Percentiles rank a stretch among this genome's conserved stretches.
Conservation (phyloP, 2,113 vertebrate species). For the Tragelaphus imberbis region DNA sequence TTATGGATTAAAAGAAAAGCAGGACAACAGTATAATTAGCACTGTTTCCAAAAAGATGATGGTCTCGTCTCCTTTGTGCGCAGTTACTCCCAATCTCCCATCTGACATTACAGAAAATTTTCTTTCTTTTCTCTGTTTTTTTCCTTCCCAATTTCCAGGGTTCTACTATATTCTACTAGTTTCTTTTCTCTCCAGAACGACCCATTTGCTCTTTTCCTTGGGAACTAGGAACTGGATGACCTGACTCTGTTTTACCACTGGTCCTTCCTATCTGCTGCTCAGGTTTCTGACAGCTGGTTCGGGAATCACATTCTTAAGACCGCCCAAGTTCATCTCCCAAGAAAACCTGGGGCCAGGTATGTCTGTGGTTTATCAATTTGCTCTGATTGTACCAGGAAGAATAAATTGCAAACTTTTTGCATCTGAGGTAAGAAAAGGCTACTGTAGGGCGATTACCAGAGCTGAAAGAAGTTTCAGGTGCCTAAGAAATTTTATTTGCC, state of each 20-base stretch:
- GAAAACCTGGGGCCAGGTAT: neutral
- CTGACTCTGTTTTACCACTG: neutral
- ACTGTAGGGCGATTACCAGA: neutral
- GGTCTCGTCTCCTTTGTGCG: neutral
- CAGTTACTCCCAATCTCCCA: conserved; percentile 20
- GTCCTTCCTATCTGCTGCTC: neutral
- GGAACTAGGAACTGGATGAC: neutral
- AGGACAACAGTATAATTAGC: neutral
- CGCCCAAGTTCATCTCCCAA: rapidly evolving
- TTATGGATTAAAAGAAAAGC: neutral
- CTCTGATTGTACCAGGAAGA: neutral
- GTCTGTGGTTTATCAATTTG: neutral
- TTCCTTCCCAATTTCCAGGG: neutral
- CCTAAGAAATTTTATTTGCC: conserved; percentile 20
- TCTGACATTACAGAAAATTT: neutral
- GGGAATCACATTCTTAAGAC: neutral
- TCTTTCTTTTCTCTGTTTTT: neutral
- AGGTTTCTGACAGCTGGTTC: neutral
- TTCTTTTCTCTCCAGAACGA: neutral
- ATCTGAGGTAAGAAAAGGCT: neutral
- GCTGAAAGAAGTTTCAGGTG: neutral
- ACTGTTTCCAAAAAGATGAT: neutral
- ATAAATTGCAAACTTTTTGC: neutral
- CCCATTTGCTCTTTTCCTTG: neutral
- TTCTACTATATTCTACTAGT: neutral